phyloP scores from a whole-genome alignment of 1,140 invertebrate genomes.

The Calephelis virginiensis region DNA sequence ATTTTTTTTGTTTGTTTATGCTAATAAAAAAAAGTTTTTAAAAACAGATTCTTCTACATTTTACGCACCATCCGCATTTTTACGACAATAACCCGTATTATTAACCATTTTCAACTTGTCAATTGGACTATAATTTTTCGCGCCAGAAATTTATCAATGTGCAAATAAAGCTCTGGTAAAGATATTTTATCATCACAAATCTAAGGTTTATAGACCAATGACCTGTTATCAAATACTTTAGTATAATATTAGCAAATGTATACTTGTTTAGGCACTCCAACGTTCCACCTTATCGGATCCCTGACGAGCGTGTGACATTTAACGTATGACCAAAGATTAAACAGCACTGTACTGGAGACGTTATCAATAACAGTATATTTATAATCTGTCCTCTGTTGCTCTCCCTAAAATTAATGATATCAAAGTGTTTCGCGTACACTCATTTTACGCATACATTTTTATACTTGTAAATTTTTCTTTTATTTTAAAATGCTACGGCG shows the following conservation, averaged over 20 bases:
- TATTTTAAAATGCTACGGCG: too few species aligned
- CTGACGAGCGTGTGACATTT: slow-evolving; percentile 32
- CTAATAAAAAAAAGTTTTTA: too few species aligned
- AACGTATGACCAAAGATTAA: slow-evolving; percentile 25
- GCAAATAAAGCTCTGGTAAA: not conserved
- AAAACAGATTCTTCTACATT: too few species aligned
- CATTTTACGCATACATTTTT: too few species aligned
- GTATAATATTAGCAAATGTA: slow-evolving; percentile 27
- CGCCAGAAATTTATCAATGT: too few species aligned
- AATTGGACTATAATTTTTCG: too few species aligned
- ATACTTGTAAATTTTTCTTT: too few species aligned
- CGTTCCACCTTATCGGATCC: slow-evolving; percentile 29
- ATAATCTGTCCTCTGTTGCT: not conserved
- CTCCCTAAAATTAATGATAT: not conserved
- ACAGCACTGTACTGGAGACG: not conserved
- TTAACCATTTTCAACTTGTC: too few species aligned
- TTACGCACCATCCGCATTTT: too few species aligned
- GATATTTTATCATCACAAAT: not conserved
- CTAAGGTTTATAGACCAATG: slow-evolving; percentile 28
- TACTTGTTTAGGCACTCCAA: slow-evolving; percentile 31
- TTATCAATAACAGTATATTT: slow-evolving; percentile 8
- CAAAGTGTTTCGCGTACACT: too few species aligned
- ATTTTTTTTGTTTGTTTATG: too few species aligned
- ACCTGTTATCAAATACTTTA: slow-evolving; percentile 34
- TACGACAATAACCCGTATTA: too few species aligned